Percentiles rank a stretch among this genome's conserved stretches.
Evolutionary conservation across 2,113 vertebrate genomes (phyloP).

Genomic region (Crotophaga sulcirostris): DNA sequence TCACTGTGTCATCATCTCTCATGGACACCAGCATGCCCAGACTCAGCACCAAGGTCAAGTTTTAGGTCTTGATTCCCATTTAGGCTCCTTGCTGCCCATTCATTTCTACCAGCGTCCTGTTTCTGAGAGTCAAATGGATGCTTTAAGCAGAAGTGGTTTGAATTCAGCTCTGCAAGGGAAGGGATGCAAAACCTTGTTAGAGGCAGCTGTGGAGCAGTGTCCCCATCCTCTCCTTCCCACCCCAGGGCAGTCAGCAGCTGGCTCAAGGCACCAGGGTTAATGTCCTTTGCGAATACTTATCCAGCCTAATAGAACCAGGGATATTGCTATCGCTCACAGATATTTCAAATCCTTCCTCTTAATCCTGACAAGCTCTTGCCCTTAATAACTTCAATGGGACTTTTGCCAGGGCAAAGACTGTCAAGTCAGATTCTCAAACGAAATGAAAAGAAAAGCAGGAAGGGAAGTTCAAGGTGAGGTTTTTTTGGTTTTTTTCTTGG

Average conservation of each 20-base stretch:
- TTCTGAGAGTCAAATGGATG: background rate
- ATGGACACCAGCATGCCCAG: background rate
- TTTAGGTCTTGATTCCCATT: background rate
- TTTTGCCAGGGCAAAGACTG: slow-evolving; percentile 62
- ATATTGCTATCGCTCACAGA: slow-evolving; percentile 55
- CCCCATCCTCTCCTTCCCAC: background rate
- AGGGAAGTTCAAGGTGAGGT: slow-evolving; percentile 60
- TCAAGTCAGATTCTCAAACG: slow-evolving; percentile 47
- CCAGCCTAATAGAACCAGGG: slow-evolving; percentile 29
- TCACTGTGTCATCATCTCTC: accelerated
- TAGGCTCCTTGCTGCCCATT: background rate
- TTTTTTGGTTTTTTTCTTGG: background rate
- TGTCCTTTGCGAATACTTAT: slow-evolving; percentile 5
- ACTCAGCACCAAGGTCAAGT: accelerated
- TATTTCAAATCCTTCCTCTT: slow-evolving; percentile 61
- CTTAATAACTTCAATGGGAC: slow-evolving; percentile 67
- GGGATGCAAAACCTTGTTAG: background rate
- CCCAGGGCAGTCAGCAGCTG: background rate
- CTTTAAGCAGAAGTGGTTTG: background rate
- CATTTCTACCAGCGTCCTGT: accelerated
- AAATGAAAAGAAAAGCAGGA: slow-evolving; percentile 49
- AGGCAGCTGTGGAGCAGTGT: background rate
- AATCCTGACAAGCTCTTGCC: slow-evolving; percentile 66
- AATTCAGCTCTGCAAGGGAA: background rate
- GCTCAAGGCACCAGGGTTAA: slow-evolving; percentile 43